These are phyloP conservation scores for Acropora yongei DNA, from an alignment of 64 coral and sea anemone genomes.

Conservation along the genomic window DNA sequence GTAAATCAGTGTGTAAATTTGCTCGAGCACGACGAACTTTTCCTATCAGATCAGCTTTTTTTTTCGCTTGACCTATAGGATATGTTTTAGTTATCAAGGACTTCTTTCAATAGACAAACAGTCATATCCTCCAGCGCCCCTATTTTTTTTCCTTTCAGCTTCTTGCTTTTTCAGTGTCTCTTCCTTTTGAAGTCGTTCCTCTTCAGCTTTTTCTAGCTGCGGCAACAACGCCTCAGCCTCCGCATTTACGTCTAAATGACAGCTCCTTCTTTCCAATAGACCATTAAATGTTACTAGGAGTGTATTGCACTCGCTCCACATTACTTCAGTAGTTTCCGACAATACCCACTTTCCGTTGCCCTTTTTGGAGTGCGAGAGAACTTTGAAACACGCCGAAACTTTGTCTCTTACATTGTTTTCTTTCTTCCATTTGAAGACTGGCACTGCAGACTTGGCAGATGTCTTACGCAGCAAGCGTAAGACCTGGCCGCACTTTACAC, in stretches of 20 bases:
- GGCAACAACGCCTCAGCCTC: not conserved
- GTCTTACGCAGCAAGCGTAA: conserved; percentile 1
- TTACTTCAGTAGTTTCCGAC: conserved; percentile 11
- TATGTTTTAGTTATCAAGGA: conserved; percentile 21
- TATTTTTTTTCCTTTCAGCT: conserved; percentile 6
- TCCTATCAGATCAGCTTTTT: conserved; percentile 9
- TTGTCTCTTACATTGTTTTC: not conserved
- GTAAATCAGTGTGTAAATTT: too few relatives aligned
- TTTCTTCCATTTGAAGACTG: conserved; percentile 29
- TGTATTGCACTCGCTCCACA: conserved; percentile 32
- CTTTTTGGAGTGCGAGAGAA: conserved; percentile 6
- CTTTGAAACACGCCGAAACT: conserved; percentile 2
- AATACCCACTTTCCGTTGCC: conserved; percentile 14
- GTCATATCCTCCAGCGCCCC: conserved; percentile 10
- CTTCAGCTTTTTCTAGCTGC: not conserved
- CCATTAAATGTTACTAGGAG: conserved; percentile 1
- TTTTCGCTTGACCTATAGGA: conserved; percentile 31
- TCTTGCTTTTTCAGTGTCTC: not conserved
- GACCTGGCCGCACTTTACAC: not conserved
- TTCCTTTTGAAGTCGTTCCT: not conserved
- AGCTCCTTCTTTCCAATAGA: not conserved
- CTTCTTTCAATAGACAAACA: conserved; percentile 15
- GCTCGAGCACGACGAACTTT: conserved; percentile 14
- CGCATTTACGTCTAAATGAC: not conserved
- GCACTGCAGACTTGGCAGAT: conserved; percentile 6